Percentiles rank a stretch among this genome's conserved stretches.
Conservation (phyloP, 1,140 invertebrate species). For the Cryptotermes secundus region DNA sequence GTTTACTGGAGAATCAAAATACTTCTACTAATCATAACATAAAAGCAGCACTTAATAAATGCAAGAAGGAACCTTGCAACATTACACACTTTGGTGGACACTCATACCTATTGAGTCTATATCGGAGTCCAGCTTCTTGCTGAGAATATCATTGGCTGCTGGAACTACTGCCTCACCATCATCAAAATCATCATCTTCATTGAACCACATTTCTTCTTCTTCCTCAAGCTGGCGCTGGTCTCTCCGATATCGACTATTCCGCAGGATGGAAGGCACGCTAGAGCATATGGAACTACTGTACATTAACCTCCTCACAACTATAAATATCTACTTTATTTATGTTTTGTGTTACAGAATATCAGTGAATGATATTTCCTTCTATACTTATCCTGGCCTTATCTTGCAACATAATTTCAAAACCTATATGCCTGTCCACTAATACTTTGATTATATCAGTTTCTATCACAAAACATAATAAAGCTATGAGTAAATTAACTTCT, state of each 20-base stretch:
- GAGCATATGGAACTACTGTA: constrained; percentile 30
- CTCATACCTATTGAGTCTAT: constrained; percentile 60
- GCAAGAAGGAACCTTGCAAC: no score
- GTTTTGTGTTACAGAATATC: no score
- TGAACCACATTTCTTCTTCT: constrained; percentile 99
- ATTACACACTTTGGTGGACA: background rate
- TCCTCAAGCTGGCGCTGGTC: constrained; percentile 92
- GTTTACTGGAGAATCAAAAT: no score
- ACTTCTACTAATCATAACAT: no score
- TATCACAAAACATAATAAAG: no score
- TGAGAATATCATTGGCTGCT: constrained; percentile 47
- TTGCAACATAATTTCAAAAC: no score
- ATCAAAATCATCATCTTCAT: constrained; percentile 93
- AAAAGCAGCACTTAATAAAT: no score
- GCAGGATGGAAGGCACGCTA: constrained; percentile 73
- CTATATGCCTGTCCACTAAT: no score
- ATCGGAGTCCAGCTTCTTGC: constrained; percentile 57
- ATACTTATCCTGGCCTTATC: no score
- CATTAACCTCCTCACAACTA: background rate
- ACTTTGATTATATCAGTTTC: no score
- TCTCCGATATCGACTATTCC: constrained; percentile 78
- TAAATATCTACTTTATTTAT: background rate
- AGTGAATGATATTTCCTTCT: no score
- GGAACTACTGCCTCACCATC: constrained; percentile 67
- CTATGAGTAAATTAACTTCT: no score